phyloP scores from a whole-genome alignment of 2,113 vertebrate genomes.

The Columbina picui region DNA sequence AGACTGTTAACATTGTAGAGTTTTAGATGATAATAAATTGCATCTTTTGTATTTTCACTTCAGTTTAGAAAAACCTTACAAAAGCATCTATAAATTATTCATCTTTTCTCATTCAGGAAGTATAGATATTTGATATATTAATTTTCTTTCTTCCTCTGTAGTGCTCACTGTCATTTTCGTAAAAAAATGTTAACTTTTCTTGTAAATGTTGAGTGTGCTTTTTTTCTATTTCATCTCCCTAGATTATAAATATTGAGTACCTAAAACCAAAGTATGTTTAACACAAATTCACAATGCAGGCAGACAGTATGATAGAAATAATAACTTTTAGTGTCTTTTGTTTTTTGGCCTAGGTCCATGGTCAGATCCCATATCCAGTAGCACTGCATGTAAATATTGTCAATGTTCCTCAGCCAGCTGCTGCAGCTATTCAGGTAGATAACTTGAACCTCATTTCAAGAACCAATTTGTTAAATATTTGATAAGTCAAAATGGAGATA shows the following conservation, averaged over 20 bases:
- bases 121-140: neutral
- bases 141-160: neutral
- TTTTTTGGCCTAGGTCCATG: slow-evolving; percentile 71
- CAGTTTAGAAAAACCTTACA: slow-evolving; percentile 2
- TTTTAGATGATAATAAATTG: neutral
- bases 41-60: slow-evolving; percentile 31
- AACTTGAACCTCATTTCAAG: slow-evolving; percentile 38
- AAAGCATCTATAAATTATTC: neutral
- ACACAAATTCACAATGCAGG: neutral
- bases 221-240: neutral
- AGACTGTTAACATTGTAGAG: neutral
- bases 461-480: slow-evolving; percentile 15
- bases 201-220: neutral
- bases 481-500: neutral
- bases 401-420: slow-evolving; percentile 93
- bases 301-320: neutral
- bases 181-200: neutral
- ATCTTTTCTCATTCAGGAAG: neutral
- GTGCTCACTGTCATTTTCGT: neutral
- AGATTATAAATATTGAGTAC: neutral
- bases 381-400: slow-evolving; percentile 93
- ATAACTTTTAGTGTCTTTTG: slow-evolving; percentile 44
- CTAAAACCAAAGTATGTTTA: neutral
- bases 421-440: slow-evolving; percentile 94
- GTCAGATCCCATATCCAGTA: slow-evolving; percentile 89